These are phyloP conservation scores for Drosophila lacertosa DNA, from an alignment of 1,140 invertebrate genomes.

Conservation along the genomic window DNA sequence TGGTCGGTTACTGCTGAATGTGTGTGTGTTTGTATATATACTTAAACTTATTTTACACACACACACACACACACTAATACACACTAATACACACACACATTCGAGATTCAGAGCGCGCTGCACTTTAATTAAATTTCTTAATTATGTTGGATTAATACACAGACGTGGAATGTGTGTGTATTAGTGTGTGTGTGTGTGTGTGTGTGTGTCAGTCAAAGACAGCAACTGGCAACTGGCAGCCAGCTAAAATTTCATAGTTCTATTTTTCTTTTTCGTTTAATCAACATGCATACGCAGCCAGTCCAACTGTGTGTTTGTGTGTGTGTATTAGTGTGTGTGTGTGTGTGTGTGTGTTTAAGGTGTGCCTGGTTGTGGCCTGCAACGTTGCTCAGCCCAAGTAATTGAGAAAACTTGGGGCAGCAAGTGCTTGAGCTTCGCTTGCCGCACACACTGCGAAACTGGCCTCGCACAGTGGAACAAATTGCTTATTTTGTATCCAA, in stretches of 20 bases:
- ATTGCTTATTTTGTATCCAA: too few species aligned
- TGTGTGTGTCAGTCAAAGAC: constrained; percentile 11
- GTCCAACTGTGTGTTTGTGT: not conserved
- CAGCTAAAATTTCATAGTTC: constrained; percentile 64
- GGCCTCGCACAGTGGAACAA: too few species aligned
- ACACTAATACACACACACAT: too few species aligned
- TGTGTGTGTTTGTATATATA: constrained; percentile 4
- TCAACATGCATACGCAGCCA: constrained; percentile 64
- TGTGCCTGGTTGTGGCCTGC: constrained; percentile 20
- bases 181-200: constrained; percentile 1
- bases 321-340: not conserved
- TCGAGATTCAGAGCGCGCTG: constrained; percentile 73
- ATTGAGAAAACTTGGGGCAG: constrained; percentile 76
- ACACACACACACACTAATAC: too few species aligned
- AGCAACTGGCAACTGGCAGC: constrained; percentile 25
- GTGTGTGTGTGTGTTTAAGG: constrained; percentile 3
- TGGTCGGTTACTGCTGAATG: too few species aligned
- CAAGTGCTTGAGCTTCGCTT: too few species aligned
- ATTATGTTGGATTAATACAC: constrained; percentile 81
- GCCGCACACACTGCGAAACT: too few species aligned
- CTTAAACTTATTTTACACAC: too few species aligned
- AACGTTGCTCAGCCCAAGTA: constrained; percentile 48
- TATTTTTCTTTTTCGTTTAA: constrained; percentile 78
- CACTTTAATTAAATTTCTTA: constrained; percentile 83
- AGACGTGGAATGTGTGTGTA: constrained; percentile 17